phyloP scores from a whole-genome alignment of 2,113 vertebrate species.

The Polypterus bichir region DNA sequence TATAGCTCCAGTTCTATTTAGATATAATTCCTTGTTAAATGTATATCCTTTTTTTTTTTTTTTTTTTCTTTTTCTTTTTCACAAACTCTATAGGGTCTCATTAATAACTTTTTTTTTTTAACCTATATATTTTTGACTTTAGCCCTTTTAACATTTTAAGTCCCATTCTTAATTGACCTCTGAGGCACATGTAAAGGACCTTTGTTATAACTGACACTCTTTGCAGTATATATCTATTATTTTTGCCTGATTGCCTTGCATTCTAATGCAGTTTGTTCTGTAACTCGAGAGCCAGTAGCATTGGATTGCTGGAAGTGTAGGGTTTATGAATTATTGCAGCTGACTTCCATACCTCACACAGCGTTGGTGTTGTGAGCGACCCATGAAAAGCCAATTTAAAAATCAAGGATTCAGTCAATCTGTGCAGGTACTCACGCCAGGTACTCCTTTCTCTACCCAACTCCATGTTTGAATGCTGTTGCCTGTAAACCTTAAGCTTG shows the following conservation, averaged over 20 bases:
- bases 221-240: slow-evolving; percentile 63
- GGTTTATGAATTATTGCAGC: slow-evolving; percentile 99
- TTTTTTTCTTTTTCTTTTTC: slow-evolving; percentile 43
- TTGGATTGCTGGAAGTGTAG: slow-evolving; percentile 96
- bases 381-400: slow-evolving; percentile 99
- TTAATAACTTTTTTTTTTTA: background rate
- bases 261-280: slow-evolving; percentile 97
- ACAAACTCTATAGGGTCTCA: slow-evolving; percentile 25
- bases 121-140: slow-evolving; percentile 1
- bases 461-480: slow-evolving; percentile 98
- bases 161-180: background rate
- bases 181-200: slow-evolving; percentile 65
- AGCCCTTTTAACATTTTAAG: background rate
- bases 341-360: slow-evolving; percentile 99
- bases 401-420: slow-evolving; percentile 99
- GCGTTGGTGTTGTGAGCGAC: slow-evolving; percentile 99
- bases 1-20: slow-evolving; percentile 44
- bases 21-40: slow-evolving; percentile 54
- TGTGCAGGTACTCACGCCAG: slow-evolving; percentile 99
- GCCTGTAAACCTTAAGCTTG: slow-evolving; percentile 88
- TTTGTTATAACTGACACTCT: slow-evolving; percentile 50
- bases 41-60: slow-evolving; percentile 51
- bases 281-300: slow-evolving; percentile 86
- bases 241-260: slow-evolving; percentile 83
- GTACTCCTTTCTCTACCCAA: slow-evolving; percentile 99